Evolutionary conservation across 2,113 vertebrate species (phyloP).

Genomic region (Pionites leucogaster): DNA sequence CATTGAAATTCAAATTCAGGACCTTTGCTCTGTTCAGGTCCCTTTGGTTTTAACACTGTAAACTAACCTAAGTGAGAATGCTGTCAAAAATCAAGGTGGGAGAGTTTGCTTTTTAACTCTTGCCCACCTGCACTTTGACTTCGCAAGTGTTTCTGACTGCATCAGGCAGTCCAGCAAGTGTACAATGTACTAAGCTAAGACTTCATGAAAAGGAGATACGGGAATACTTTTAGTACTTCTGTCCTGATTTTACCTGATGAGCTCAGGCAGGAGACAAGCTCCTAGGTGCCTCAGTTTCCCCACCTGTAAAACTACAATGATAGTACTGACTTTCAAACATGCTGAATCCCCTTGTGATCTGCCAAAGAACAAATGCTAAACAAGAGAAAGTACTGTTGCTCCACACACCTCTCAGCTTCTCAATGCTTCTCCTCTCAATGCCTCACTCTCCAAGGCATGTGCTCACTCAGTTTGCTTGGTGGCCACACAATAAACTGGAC

Average conservation of each 20-base stretch:
- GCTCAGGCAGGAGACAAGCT: neutral
- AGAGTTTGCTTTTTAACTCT: slow-evolving; percentile 35
- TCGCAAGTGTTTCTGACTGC: accelerated
- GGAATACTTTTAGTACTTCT: neutral
- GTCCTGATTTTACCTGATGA: neutral
- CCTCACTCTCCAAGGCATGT: neutral
- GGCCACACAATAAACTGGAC: neutral
- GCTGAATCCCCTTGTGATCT: neutral
- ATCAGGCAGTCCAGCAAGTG: neutral
- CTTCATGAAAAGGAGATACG: neutral
- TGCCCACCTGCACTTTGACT: neutral
- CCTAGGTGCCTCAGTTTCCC: neutral
- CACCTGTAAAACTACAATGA: neutral
- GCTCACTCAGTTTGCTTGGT: neutral
- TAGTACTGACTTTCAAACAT: neutral
- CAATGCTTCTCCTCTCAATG: neutral
- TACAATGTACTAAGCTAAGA: neutral
- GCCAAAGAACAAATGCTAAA: neutral
- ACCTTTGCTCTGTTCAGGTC: slow-evolving; percentile 11
- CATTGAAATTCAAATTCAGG: slow-evolving; percentile 19
- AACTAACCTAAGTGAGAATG: neutral
- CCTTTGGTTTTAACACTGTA: slow-evolving; percentile 22
- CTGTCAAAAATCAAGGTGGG: neutral
- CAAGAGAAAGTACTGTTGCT: neutral
- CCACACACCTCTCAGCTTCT: neutral